Conservation (phyloP, 2,113 vertebrate genomes). For the Poeciliopsis occidentalis region DNA sequence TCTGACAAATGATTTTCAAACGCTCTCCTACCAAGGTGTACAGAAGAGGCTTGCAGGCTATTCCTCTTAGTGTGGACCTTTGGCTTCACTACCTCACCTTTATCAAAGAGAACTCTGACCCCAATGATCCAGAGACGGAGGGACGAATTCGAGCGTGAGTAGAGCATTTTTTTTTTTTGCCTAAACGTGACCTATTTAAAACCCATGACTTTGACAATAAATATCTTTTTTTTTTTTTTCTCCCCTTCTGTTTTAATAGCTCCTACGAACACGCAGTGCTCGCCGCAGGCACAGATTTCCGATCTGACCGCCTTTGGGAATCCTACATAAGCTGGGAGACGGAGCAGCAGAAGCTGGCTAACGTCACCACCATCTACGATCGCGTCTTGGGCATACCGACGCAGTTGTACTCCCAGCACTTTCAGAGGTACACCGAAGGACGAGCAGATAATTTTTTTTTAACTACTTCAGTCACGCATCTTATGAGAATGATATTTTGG, state of each 20-base stretch:
- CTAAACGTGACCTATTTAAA: background rate
- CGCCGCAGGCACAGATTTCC: conserved; percentile 96
- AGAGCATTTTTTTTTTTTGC: background rate
- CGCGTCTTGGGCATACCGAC: conserved; percentile 95
- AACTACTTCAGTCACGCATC: too few species aligned
- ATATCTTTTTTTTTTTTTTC: background rate
- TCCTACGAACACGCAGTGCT: conserved; percentile 94
- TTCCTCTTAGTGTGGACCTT: conserved; percentile 97
- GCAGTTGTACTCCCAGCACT: conserved; percentile 95
- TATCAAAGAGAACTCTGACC: conserved; percentile 94
- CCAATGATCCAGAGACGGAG: conserved; percentile 85
- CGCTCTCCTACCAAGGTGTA: conserved; percentile 86
- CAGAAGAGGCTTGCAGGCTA: conserved; percentile 94
- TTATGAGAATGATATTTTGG: background rate
- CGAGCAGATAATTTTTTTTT: background rate
- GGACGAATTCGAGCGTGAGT: conserved; percentile 92
- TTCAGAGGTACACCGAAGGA: conserved; percentile 86
- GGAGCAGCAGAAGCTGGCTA: conserved; percentile 88
- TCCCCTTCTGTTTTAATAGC: conserved; percentile 70
- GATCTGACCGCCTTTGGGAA: conserved; percentile 98
- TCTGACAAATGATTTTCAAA: conserved; percentile 71
- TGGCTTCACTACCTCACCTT: conserved; percentile 98
- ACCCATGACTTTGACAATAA: background rate
- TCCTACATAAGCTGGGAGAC: conserved; percentile 95
- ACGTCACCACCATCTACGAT: conserved; percentile 93